Evolutionary conservation across 2,888 invertebrate genomes (phyloP), one percentile per base, ranked within the genome.

Genomic region (Lycocerus yunnanus): DNA sequence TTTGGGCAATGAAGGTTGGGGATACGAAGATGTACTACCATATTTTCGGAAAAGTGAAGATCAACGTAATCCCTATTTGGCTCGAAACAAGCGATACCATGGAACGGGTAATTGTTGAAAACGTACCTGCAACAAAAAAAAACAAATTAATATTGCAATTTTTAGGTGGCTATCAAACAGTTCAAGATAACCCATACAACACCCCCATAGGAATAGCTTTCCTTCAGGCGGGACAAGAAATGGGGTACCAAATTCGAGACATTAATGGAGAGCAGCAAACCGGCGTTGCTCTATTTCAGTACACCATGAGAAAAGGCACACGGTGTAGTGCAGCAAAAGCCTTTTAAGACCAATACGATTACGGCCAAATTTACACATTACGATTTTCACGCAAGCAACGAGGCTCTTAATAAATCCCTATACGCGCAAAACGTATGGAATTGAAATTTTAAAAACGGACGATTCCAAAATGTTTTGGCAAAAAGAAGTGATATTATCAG

Each of bases 1-100:
- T 0, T 88, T 93, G 24, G 97, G 97, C 0, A 96, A 96, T 85
- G 90, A 92, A 0, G 97, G 97, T 2, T 98, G 98, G 98, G 91
- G 93, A 1, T 96, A 91, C 85, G 92, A 95, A 70, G 93, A 95
- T 78, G 90, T 95, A 0, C 85, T 97, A 43, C 93, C 93, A 0
- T 96, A 96, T 83, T 96, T 96, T 84, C 92, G 92, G 83, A 97
- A 97, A 85, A 95, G 95, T 0, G 89, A 95, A 85, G 96, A 97
- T 85, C 96, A 96, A 87, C 89, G 94, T 78, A 97, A 95, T 85
- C 96, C 96, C 0, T 97, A 96, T 84, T 88, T 97, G 82, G 95
- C 96, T 1, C 91, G 88, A 76, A 93, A 92, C 82, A 93, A 87
- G 27, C 90, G 88, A 80, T 90, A 95, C 84, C 96, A 96, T 83